Conservation (phyloP, 2,113 vertebrate genomes). For the Australoheros scitulus region DNA sequence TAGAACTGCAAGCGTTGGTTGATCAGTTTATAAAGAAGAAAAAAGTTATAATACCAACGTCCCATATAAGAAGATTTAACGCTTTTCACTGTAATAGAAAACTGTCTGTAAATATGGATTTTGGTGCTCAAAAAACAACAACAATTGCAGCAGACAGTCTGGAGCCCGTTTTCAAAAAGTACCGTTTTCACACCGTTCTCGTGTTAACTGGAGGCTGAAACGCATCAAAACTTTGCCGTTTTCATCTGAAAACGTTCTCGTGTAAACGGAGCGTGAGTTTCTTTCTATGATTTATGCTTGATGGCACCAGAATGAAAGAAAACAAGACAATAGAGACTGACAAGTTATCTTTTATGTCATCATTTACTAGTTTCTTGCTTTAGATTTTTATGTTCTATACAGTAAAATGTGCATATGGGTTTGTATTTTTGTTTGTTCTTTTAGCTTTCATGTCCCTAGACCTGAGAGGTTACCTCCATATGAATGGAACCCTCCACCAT, state of each 20-base stretch:
- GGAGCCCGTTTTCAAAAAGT: too few relatives aligned
- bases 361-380: background rate
- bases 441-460: slow-evolving; percentile 29
- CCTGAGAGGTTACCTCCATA: slow-evolving; percentile 47
- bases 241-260: too few relatives aligned
- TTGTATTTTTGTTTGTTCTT: slow-evolving; percentile 9
- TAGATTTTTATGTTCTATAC: background rate
- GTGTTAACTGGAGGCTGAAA: too few relatives aligned
- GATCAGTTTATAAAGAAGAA: background rate
- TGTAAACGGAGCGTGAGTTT: too few relatives aligned
- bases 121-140: background rate
- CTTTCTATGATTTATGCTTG: background rate
- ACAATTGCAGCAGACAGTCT: background rate
- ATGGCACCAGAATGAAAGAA: background rate
- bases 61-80: background rate
- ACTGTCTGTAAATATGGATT: background rate
- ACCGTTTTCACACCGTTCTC: too few relatives aligned
- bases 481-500: slow-evolving; percentile 53
- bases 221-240: too few relatives aligned
- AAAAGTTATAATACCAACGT: background rate
- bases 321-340: background rate
- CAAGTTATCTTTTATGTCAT: background rate
- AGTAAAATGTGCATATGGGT: background rate
- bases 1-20: too few relatives aligned
- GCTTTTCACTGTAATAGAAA: background rate